Evolutionary conservation across 1,140 invertebrate species (phyloP), one percentile per base, ranked within the genome.

Genomic region (Arctopsyche grandis): DNA sequence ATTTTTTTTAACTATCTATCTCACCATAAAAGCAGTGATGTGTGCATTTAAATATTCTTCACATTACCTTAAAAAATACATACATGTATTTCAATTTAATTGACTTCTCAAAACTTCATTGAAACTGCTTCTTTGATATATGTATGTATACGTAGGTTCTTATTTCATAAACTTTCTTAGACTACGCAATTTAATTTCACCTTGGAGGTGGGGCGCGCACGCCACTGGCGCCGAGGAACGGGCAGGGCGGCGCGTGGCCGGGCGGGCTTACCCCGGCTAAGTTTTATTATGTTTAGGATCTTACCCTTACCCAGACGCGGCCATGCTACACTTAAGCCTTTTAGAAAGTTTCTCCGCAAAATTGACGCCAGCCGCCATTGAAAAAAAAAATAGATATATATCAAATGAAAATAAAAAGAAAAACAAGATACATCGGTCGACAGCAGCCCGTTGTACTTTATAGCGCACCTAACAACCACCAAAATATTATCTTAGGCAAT

Each of bases 231-330:
- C 22, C 43, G 19, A 76, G 56, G 48, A 76, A 48, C 5, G 26
- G 73, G 43, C 56, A 76, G 74, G n/a, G 75, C 70, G 75, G 78
- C 78, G 75, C 81, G 81, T 82, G 84, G 84, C 84, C 81, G 83
- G 38, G 69, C 69, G 43, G 84, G 84, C 85, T 86, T 86, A 86
- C 84, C 80, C 84, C 84, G 80, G 85, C 84, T 87, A 85, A 87
- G 85, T 87, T 87, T 87, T 87, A 87, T 87, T 87, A 86, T 87
- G 85, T 87, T 84, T 82, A 77, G 76, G 77, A 80, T 82, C 81
- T 82, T 80, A 79, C 81, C 79, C 76, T 80, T 66, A 74, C 69
- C 80, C 81, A 78, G 78, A 79, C 78, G 78, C 44, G 81, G 77
- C 77, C 77, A 69, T 43, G 21, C 16, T 69, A 69, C 46, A 76